These are phyloP conservation scores for Pseudopipra pipra DNA, from an alignment of 2,113 vertebrate genomes.

Conservation along the genomic window DNA sequence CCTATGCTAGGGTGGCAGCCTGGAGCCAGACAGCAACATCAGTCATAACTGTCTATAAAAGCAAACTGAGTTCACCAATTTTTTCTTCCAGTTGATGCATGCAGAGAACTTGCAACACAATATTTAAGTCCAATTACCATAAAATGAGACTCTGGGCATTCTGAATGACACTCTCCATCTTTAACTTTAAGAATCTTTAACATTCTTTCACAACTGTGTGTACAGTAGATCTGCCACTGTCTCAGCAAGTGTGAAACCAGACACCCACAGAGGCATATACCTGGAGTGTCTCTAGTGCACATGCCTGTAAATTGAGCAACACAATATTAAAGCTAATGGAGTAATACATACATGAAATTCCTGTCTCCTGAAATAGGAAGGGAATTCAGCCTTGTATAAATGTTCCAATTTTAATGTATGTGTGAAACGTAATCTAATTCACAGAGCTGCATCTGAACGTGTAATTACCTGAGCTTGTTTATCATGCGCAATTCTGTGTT, in stretches of 20 bases:
- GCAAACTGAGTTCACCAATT: neutral
- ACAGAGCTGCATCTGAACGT: neutral
- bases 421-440: neutral
- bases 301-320: neutral
- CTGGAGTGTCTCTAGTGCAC: neutral
- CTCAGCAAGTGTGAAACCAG: neutral
- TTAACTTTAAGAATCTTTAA: too few relatives aligned
- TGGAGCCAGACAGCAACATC: neutral
- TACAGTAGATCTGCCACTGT: neutral
- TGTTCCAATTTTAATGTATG: neutral
- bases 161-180: neutral
- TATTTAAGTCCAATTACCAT: neutral
- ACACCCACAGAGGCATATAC: rapidly evolving
- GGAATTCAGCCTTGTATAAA: neutral
- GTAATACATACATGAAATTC: neutral
- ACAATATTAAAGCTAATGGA: neutral
- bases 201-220: neutral
- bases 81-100: neutral
- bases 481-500: neutral
- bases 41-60: neutral
- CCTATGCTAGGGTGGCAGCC: neutral
- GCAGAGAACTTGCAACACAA: neutral
- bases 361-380: neutral
- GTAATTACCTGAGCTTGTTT: neutral
- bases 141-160: neutral